These are phyloP conservation scores for Xanthorhoe spadicearia DNA, from an alignment of 2,888 invertebrate genomes.

Conservation along the genomic window DNA sequence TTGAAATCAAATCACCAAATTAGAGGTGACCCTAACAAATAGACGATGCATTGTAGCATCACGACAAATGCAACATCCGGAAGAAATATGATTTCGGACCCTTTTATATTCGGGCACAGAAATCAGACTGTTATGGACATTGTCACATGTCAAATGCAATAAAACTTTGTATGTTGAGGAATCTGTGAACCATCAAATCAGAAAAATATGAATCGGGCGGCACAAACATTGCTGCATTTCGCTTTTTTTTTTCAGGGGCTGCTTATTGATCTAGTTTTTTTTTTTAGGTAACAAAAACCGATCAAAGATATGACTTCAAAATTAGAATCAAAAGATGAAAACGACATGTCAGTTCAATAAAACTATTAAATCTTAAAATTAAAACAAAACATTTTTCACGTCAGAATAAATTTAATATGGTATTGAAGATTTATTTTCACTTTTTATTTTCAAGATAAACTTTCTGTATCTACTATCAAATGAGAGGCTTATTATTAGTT, in stretches of 20 bases:
- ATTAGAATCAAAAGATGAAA: too few relatives aligned
- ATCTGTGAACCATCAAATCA: slow-evolving; percentile 12
- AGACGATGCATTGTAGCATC: slow-evolving; percentile 47
- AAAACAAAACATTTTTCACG: too few relatives aligned
- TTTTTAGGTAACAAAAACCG: too few relatives aligned
- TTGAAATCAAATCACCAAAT: slow-evolving; percentile 3
- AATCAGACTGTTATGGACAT: slow-evolving; percentile 69
- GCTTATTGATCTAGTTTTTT: too few relatives aligned
- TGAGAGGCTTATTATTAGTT: not conserved
- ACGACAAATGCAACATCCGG: slow-evolving; percentile 78
- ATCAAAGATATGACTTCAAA: too few relatives aligned
- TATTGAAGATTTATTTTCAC: too few relatives aligned
- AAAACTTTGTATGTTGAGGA: slow-evolving; percentile 20
- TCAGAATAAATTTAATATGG: too few relatives aligned
- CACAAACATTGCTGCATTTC: not conserved
- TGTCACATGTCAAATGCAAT: slow-evolving; percentile 71
- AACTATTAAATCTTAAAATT: too few relatives aligned
- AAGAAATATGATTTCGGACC: slow-evolving; percentile 66
- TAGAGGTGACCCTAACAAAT: slow-evolving; percentile 39
- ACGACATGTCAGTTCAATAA: too few relatives aligned
- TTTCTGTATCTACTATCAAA: too few relatives aligned
- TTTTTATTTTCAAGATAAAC: too few relatives aligned
- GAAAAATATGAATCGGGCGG: not conserved
- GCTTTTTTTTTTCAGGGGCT: too few relatives aligned
- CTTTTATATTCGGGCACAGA: slow-evolving; percentile 65